These are phyloP conservation scores for Meriones unguiculatus DNA, from an alignment of 2,113 vertebrate species.

Conservation along the genomic window DNA sequence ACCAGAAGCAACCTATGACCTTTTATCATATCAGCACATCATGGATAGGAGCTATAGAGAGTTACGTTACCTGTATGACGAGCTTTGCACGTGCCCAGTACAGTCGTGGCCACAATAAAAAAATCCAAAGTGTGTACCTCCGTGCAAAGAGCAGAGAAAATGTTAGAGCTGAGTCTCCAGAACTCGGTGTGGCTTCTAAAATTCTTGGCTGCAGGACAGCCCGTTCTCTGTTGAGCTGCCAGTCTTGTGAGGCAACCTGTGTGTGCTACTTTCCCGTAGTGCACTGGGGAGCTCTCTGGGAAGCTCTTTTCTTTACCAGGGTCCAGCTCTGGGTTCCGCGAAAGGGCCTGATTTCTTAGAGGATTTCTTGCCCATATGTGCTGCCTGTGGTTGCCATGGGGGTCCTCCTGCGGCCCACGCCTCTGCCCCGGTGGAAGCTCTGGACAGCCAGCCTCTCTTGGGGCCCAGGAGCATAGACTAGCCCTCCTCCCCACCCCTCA, in stretches of 20 bases:
- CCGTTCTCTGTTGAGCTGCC: not conserved
- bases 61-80: conserved; percentile 20
- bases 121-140: conserved; percentile 6
- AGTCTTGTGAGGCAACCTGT: not conserved
- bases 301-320: not conserved
- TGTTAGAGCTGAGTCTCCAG: not conserved
- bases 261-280: not conserved
- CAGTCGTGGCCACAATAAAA: conserved; percentile 26
- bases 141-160: conserved; percentile 18
- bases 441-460: not conserved
- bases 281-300: not conserved
- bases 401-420: not conserved
- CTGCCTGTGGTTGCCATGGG: not conserved
- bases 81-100: conserved; percentile 10
- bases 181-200: not conserved
- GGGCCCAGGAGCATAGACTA: not conserved
- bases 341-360: not conserved
- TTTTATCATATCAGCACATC: not conserved
- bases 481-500: accelerated
- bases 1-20: not conserved
- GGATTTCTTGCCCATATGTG: not conserved
- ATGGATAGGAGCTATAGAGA: not conserved
- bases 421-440: not conserved
- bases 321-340: not conserved
- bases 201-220: not conserved